Percentiles rank a stretch among this genome's conserved stretches.
These are phyloP conservation scores for Mesitornis unicolor DNA, from an alignment of 2,113 vertebrate species.

Conservation along the genomic window DNA sequence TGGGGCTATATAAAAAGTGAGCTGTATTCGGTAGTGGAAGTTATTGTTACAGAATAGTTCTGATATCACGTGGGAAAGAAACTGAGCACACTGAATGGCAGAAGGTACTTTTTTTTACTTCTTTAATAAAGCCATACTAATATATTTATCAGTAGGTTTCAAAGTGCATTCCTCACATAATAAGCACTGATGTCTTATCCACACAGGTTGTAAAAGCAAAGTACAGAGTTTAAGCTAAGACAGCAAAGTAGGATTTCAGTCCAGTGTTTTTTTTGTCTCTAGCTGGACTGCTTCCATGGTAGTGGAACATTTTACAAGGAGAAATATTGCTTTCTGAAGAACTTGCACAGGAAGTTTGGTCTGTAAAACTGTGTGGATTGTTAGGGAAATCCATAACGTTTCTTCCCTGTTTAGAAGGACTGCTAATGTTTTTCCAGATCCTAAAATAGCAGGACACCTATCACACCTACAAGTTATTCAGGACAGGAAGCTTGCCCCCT, in stretches of 20 bases:
- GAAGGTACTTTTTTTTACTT: neutral
- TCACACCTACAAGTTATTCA: neutral
- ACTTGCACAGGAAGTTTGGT: accelerated
- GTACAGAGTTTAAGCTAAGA: neutral
- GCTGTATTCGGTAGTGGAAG: neutral
- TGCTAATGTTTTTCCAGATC: neutral
- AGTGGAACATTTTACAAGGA: neutral
- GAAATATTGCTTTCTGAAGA: neutral
- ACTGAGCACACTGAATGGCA: neutral
- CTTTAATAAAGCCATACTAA: neutral
- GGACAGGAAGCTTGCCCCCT: neutral
- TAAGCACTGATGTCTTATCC: neutral
- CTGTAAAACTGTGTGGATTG: neutral
- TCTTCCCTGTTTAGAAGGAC: neutral
- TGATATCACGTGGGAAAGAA: accelerated
- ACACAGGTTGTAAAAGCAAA: neutral
- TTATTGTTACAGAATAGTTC: neutral
- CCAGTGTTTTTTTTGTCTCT: neutral
- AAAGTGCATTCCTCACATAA: neutral
- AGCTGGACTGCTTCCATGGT: neutral
- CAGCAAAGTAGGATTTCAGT: neutral
- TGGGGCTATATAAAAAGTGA: neutral
- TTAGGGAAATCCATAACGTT: neutral
- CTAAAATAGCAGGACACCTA: neutral
- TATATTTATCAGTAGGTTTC: neutral